Conservation (phyloP, 2,888 invertebrate genomes). For the Acanthoscelides obtectus region DNA sequence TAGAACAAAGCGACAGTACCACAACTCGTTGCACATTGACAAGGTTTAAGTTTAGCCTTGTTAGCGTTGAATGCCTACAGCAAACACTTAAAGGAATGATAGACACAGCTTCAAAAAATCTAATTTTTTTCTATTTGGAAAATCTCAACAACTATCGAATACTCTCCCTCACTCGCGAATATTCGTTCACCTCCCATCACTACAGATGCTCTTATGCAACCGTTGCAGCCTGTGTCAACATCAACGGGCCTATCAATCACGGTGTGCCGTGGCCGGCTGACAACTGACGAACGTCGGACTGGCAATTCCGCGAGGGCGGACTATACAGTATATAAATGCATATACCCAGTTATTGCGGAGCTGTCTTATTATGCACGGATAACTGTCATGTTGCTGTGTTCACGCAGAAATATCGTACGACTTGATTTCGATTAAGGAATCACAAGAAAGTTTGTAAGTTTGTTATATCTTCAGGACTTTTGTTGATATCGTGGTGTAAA, state of each 20-base stretch:
- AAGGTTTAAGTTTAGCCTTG: too few relatives aligned
- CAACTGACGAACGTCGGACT: neutral
- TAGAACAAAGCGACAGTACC: too few relatives aligned
- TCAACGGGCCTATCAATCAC: neutral
- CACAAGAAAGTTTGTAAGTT: too few relatives aligned
- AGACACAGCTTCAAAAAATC: too few relatives aligned
- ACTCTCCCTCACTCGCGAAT: neutral
- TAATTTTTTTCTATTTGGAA: too few relatives aligned
- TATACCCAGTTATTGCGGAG: neutral
- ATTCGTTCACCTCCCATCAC: neutral
- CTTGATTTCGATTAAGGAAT: neutral
- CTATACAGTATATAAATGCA: too few relatives aligned
- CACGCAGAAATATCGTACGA: neutral
- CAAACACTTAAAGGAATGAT: too few relatives aligned
- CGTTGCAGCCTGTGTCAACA: conserved; percentile 2
- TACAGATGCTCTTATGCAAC: conserved; percentile 1
- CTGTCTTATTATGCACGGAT: neutral
- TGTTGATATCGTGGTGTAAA: too few relatives aligned
- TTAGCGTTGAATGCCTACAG: too few relatives aligned
- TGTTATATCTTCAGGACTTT: too few relatives aligned
- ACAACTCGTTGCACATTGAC: too few relatives aligned
- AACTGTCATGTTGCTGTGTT: neutral
- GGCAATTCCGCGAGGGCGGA: neutral
- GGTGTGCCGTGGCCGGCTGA: neutral
- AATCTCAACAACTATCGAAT: too few relatives aligned